phyloP scores from a whole-genome alignment of 2,888 invertebrate species.

The Eustalomyia histrio region DNA sequence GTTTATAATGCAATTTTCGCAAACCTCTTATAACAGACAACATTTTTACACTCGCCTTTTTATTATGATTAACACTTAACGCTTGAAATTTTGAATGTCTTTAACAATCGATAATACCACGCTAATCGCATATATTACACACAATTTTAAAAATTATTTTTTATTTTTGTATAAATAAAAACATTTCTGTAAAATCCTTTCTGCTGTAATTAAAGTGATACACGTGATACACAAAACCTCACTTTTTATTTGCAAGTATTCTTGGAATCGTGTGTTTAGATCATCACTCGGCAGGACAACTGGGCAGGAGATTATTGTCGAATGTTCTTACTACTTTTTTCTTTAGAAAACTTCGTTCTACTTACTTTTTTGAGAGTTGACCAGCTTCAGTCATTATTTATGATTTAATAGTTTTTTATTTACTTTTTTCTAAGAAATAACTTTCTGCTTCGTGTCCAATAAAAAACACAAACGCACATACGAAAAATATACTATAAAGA shows the following conservation, averaged over 20 bases:
- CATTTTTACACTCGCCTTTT: constrained; percentile 15
- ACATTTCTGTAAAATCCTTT: too few relatives aligned
- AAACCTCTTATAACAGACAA: constrained; percentile 24
- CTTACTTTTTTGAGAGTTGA: constrained; percentile 78
- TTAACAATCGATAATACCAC: too few relatives aligned
- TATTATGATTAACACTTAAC: too few relatives aligned
- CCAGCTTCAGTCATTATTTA: constrained; percentile 73
- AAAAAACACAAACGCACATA: constrained; percentile 10
- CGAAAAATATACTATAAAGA: background rate
- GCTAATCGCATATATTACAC: too few relatives aligned
- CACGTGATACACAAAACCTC: too few relatives aligned
- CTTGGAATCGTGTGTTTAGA: background rate
- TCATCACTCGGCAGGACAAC: background rate
- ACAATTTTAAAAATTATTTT: too few relatives aligned
- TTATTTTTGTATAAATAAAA: too few relatives aligned
- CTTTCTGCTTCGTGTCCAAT: constrained; percentile 40
- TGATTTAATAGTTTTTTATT: background rate
- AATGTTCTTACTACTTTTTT: background rate
- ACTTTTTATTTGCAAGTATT: constrained; percentile 52
- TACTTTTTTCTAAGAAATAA: constrained; percentile 12
- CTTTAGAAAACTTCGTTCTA: constrained; percentile 15
- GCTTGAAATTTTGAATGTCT: background rate
- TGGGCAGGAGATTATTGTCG: background rate
- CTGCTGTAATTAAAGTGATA: too few relatives aligned
- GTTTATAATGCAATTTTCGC: constrained; percentile 17